These are phyloP conservation scores for Alcis repandata DNA, from an alignment of 2,888 invertebrate genomes.

Conservation along the genomic window DNA sequence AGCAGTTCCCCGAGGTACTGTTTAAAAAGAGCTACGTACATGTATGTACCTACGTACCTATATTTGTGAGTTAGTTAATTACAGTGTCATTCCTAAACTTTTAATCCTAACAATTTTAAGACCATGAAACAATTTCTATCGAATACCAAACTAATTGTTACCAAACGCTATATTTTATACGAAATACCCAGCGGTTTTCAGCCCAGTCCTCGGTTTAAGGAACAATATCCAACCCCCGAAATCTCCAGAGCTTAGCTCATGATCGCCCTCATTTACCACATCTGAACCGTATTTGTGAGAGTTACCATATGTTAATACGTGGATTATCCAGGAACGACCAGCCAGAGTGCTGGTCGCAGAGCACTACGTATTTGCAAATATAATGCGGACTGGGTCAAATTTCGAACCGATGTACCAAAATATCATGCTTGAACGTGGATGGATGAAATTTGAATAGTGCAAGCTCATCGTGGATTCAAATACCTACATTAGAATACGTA, in stretches of 20 bases:
- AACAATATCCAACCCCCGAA: conserved; percentile 24
- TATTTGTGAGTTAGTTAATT: no score
- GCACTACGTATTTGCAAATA: conserved; percentile 47
- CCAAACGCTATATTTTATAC: background rate
- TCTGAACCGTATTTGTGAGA: conserved; percentile 40
- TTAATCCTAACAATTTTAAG: no score
- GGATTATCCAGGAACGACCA: conserved; percentile 43
- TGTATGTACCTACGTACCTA: no score
- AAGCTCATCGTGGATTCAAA: conserved; percentile 1
- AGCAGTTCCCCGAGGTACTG: no score
- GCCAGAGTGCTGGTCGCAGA: conserved; percentile 27
- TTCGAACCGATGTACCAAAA: conserved; percentile 30
- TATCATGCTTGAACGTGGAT: conserved; percentile 24
- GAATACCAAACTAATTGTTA: background rate
- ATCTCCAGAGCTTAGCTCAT: conserved; percentile 38
- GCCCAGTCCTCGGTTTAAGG: background rate
- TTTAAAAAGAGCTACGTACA: no score
- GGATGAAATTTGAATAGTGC: conserved; percentile 3
- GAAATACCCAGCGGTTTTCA: conserved; percentile 11
- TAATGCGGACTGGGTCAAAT: conserved; percentile 44
- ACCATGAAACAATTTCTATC: background rate
- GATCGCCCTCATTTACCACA: conserved; percentile 43
- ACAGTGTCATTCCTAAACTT: no score
- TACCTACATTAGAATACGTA: background rate
- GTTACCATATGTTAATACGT: conserved; percentile 47